phyloP scores from a whole-genome alignment of 2,113 vertebrate genomes.

The Calcarius ornatus region DNA sequence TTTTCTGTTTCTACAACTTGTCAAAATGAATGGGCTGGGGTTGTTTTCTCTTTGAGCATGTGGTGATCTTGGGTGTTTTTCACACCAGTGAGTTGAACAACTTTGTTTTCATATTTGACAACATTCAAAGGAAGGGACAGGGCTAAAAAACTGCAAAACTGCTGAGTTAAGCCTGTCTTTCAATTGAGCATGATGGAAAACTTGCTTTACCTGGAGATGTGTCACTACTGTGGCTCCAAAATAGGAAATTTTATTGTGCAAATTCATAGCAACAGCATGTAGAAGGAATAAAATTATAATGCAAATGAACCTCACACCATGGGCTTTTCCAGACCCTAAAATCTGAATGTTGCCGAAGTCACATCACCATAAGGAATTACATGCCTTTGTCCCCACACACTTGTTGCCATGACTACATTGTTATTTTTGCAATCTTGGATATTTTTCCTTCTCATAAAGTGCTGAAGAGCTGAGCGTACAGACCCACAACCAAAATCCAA shows the following conservation, averaged over 20 bases:
- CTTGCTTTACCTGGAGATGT: not conserved
- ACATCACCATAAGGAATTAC: not conserved
- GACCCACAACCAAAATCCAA: not conserved
- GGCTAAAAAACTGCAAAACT: not conserved
- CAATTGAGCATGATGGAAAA: not conserved
- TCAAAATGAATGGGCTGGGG: not conserved
- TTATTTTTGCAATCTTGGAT: not conserved
- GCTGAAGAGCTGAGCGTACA: not conserved
- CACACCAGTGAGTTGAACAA: not conserved
- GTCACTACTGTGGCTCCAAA: not conserved
- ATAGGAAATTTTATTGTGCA: not conserved
- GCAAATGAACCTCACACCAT: not conserved
- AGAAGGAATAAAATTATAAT: not conserved
- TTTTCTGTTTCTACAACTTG: not conserved
- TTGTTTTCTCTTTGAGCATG: not conserved
- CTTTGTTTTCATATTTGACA: not conserved
- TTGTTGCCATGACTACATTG: not conserved
- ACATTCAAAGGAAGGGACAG: not conserved
- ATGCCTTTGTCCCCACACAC: accelerated
- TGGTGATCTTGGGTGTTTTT: not conserved
- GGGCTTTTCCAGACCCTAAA: not conserved
- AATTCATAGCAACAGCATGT: not conserved
- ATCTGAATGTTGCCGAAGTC: not conserved
- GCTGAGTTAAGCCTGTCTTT: not conserved
- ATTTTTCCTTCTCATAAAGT: not conserved